Percentiles rank a stretch among this genome's conserved stretches.
phyloP scores from a whole-genome alignment of 2,797 vertebrate species.

The Acanthornis magna region DNA sequence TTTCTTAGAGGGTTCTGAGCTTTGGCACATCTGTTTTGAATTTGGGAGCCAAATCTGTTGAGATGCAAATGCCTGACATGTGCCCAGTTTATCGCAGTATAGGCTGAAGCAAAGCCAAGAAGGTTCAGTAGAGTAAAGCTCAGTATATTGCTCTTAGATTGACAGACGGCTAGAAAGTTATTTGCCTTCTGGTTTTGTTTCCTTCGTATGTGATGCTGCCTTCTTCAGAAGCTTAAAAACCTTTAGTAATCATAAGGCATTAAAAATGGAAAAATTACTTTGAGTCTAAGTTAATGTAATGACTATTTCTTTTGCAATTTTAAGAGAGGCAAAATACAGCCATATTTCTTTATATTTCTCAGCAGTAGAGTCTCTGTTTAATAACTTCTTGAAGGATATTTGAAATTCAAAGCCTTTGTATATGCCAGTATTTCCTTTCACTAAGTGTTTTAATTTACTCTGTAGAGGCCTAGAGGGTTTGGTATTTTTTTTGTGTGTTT shows the following conservation, averaged over 20 bases:
- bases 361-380: background rate
- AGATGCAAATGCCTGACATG: background rate
- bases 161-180: background rate
- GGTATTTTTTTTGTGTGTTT: background rate
- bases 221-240: background rate
- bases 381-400: slow-evolving; percentile 47
- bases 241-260: background rate
- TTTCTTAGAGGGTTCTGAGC: background rate
- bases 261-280: slow-evolving; percentile 19
- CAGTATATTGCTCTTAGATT: background rate
- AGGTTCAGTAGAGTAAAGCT: background rate
- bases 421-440: slow-evolving; percentile 33
- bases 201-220: background rate
- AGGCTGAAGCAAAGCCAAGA: background rate
- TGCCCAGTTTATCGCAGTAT: background rate
- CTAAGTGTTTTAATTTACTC: slow-evolving; percentile 58
- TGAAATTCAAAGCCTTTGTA: slow-evolving; percentile 37
- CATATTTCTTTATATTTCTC: background rate
- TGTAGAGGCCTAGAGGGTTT: slow-evolving; percentile 28
- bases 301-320: slow-evolving; percentile 7
- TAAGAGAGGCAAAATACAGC: background rate
- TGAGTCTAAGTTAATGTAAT: background rate
- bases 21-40: background rate
- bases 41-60: background rate
- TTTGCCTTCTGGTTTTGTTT: background rate